A percentile compares a stretch with the other conserved stretches of the same genome.
phyloP scores from a whole-genome alignment of 2,888 invertebrate species.

The Plebejus anna region DNA sequence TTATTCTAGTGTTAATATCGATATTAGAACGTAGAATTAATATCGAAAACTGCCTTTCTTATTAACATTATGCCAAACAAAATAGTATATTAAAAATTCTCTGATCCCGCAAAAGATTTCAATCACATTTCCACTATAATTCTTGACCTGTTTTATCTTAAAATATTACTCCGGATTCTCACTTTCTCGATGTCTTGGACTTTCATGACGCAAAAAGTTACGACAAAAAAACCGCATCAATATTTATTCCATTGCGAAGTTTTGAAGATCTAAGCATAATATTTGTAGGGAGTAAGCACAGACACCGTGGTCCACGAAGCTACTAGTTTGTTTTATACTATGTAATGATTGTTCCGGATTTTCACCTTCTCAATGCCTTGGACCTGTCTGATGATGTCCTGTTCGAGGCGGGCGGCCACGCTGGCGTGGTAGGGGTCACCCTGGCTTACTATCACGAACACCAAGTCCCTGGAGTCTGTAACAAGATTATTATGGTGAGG shows the following conservation, averaged over 20 bases:
- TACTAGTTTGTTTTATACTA: too few relatives aligned
- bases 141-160: not conserved
- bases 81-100: not conserved
- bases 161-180: conserved; percentile 35
- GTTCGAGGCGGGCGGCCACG: conserved; percentile 77
- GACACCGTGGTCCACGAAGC: too few relatives aligned
- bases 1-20: not conserved
- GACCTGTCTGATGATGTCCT: conserved; percentile 79
- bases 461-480: conserved; percentile 79
- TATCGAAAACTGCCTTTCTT: not conserved
- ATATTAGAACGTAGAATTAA: not conserved
- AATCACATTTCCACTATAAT: conserved; percentile 3
- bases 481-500: conserved; percentile 47
- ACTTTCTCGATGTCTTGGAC: conserved; percentile 64
- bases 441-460: conserved; percentile 83
- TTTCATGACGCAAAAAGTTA: not conserved
- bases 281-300: too few relatives aligned
- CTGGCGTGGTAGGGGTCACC: conserved; percentile 82
- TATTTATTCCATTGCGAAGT: too few relatives aligned
- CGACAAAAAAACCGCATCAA: too few relatives aligned
- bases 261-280: too few relatives aligned
- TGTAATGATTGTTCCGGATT: not conserved
- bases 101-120: not conserved
- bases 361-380: conserved; percentile 58
- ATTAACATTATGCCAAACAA: not conserved